A percentile compares a stretch with the other conserved stretches of the same genome.
Conservation (phyloP, 2,113 vertebrate species). For the Noctilio leporinus region DNA sequence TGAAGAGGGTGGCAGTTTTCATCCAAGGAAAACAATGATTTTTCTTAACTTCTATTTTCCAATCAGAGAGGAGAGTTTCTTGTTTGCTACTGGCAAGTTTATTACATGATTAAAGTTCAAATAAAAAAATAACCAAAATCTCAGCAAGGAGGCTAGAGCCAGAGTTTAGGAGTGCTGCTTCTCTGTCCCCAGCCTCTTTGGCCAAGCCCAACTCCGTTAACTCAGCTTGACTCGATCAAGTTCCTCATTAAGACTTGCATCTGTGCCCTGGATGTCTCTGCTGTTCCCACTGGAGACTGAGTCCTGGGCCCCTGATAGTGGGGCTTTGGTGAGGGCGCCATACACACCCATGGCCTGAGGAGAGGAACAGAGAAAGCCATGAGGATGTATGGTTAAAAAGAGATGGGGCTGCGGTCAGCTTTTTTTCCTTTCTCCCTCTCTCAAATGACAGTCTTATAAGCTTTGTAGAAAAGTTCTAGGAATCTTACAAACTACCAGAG, state of each 20-base stretch:
- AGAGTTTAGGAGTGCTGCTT: neutral
- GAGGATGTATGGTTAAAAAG: neutral
- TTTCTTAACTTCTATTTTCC: conserved; percentile 44
- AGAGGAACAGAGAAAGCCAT: neutral
- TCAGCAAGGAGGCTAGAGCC: neutral
- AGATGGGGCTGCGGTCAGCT: neutral
- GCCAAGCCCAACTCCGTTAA: conserved; percentile 31
- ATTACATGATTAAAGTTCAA: conserved; percentile 77
- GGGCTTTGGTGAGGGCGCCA: conserved; percentile 75
- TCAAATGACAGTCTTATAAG: neutral
- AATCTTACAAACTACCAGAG: neutral
- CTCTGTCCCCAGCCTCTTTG: conserved; percentile 6
- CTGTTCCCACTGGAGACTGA: conserved; percentile 11
- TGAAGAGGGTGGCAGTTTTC: neutral
- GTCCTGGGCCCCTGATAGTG: neutral
- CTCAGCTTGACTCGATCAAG: conserved; percentile 60
- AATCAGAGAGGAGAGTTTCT: conserved; percentile 54
- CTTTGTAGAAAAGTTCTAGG: neutral
- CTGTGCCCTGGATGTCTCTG: conserved; percentile 25
- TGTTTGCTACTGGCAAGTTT: conserved; percentile 63
- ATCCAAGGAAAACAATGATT: neutral
- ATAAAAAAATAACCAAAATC: conserved; percentile 76
- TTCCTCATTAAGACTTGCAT: conserved; percentile 44
- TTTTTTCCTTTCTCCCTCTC: neutral
- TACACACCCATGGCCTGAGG: conserved; percentile 83